phyloP scores from a whole-genome alignment of 1,140 invertebrate species.

The Drosophila pruinosa region DNA sequence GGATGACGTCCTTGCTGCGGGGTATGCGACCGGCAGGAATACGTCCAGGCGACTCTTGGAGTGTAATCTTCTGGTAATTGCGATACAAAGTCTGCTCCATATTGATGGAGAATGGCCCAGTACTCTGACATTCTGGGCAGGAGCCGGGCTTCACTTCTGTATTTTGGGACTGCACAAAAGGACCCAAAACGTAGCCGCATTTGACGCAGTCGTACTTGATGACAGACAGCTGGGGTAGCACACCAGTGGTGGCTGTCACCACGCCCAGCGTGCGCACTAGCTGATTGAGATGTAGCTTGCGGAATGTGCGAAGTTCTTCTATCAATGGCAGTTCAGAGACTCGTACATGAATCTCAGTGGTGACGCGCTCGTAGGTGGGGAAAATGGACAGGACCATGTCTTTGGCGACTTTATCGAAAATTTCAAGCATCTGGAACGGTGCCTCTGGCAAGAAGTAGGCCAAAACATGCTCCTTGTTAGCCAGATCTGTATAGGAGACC shows the following conservation, averaged over 20 bases:
- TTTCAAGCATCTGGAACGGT: conserved; percentile 96
- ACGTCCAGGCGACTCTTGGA: conserved; percentile 97
- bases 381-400: conserved; percentile 97
- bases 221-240: conserved; percentile 96
- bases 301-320: conserved; percentile 97
- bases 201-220: conserved; percentile 99
- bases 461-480: conserved; percentile 94
- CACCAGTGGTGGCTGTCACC: conserved; percentile 97
- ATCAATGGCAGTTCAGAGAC: conserved; percentile 97
- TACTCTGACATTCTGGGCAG: conserved; percentile 99
- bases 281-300: conserved; percentile 98
- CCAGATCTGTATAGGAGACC: conserved; percentile 96
- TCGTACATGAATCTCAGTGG: conserved; percentile 95
- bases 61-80: conserved; percentile 98
- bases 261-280: conserved; percentile 96
- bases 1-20: conserved; percentile 98
- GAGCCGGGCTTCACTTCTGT: conserved; percentile 97
- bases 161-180: conserved; percentile 96
- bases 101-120: conserved; percentile 97
- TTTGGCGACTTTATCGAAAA: conserved; percentile 97
- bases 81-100: conserved; percentile 99
- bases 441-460: conserved; percentile 99
- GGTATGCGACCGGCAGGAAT: conserved; percentile 98
- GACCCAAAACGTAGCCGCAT: conserved; percentile 97
- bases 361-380: conserved; percentile 97